These are phyloP conservation scores for Plecturocebus donacophilus DNA, from an alignment of 2,113 vertebrate genomes.

Conservation along the genomic window DNA sequence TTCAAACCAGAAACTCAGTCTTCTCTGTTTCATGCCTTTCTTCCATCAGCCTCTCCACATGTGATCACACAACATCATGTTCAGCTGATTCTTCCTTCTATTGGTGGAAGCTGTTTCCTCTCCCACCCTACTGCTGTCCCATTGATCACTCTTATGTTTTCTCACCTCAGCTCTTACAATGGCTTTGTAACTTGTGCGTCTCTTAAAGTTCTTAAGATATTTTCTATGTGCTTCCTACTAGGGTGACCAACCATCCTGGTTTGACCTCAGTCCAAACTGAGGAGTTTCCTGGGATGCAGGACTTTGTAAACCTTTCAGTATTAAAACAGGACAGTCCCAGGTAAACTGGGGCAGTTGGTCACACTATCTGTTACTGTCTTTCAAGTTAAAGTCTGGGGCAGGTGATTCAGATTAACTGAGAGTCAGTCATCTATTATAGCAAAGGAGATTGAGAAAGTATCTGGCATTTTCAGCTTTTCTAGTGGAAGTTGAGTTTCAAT, in stretches of 20 bases:
- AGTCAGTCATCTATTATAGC: not conserved
- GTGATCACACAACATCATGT: fast-evolving
- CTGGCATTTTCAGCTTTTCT: not conserved
- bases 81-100: not conserved
- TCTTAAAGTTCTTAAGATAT: not conserved
- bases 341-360: not conserved
- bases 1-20: not conserved
- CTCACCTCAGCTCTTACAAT: not conserved
- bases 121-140: not conserved
- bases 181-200: not conserved
- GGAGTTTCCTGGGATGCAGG: not conserved
- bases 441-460: not conserved
- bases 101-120: not conserved
- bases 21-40: no score
- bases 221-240: not conserved
- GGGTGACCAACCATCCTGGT: not conserved
- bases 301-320: not conserved
- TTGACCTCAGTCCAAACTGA: not conserved
- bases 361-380: not conserved
- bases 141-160: not conserved
- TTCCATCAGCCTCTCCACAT: not conserved
- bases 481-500: not conserved
- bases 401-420: not conserved
- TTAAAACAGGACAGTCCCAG: not conserved
- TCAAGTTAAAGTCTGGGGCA: not conserved